Base-by-base conservation (phyloP, 1,140 invertebrate species). In the Dendroctonus valens region DNA sequence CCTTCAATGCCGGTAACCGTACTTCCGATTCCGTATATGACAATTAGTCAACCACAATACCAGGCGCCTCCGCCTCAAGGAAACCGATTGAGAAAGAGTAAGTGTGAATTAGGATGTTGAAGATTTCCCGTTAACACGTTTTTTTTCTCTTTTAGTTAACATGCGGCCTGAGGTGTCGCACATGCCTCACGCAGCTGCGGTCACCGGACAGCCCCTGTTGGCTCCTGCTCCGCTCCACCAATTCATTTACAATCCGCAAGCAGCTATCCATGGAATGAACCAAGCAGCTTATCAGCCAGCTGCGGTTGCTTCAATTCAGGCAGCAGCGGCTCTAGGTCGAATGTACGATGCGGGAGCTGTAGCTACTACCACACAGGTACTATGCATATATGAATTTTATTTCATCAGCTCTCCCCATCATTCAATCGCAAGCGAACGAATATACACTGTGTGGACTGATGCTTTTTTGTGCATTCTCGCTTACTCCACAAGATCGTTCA, bases 181-280 rank as follows among this genome's bases (percentile, higher is more conserved):
- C 72, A 88, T 91, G 83, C 89, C 90, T 74, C 89, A 90, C 8
- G 83, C 84, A 9, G 85, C 85, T 3, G 85, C 85, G 0, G 91
- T 90, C 48, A 93, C 91, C 42, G 92, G 92, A 0, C 91, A 92
- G 75, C 92, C 92, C 5, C 79, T 95, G 55, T 79, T 94, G 70
- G 88, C 91, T 41, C 89, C 90, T 8, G 88, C 86, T 5, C 89
- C 91, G 12, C 75, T 87, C 71, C 85, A 83, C 72, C 83, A 75
- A 62, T 85, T 84, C 75, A 80, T 87, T 73, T 79, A 79, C 59
- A 82, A 81, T 15, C 69, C 72, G 15, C 65, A 69, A 38, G 83
- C 84, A 68, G 85, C 86, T 71, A 82, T 85, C 69, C 82, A 85
- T 70, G 81, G 84, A 78, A 80, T 86, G 58, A 69, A 69, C 15